A percentile compares a stretch with the other conserved stretches of the same genome.
Conservation (phyloP, 92 coral and sea anemone genomes). For the Actinostola sp. region DNA sequence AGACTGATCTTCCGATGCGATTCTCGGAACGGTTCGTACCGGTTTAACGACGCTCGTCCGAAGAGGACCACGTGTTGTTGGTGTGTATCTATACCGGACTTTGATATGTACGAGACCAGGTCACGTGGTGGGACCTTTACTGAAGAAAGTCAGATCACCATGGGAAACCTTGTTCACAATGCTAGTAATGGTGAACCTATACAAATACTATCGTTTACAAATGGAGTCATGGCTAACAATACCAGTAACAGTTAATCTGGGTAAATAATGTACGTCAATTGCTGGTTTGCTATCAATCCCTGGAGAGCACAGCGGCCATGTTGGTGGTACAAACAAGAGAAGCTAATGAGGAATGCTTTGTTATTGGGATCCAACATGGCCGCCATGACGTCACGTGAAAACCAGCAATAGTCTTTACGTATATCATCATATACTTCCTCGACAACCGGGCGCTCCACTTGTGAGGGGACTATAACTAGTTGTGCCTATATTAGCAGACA, state of each 20-base stretch:
- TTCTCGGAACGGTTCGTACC: slow-evolving; percentile 72
- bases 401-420: too few species aligned
- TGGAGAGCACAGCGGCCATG: too few species aligned
- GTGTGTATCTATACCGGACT: slow-evolving; percentile 56
- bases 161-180: slow-evolving; percentile 2
- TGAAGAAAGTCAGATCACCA: slow-evolving; percentile 42
- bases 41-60: slow-evolving; percentile 30
- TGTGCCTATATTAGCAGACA: too few species aligned
- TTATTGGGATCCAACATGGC: too few species aligned
- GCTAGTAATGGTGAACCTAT: slow-evolving; percentile 7
- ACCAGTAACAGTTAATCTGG: neutral
- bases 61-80: slow-evolving; percentile 38
- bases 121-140: slow-evolving; percentile 64
- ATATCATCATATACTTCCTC: too few species aligned
- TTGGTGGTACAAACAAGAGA: too few species aligned
- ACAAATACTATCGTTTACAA: slow-evolving; percentile 20
- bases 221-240: neutral
- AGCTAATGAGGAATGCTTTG: too few species aligned
- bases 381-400: too few species aligned
- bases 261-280: too few species aligned
- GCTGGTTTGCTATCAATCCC: too few species aligned
- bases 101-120: slow-evolving; percentile 51
- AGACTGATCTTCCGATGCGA: slow-evolving; percentile 72
- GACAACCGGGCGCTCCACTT: too few species aligned
- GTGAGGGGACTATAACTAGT: too few species aligned